phyloP scores from a whole-genome alignment of 2,888 invertebrate genomes.

The Calameuta filiformis region DNA sequence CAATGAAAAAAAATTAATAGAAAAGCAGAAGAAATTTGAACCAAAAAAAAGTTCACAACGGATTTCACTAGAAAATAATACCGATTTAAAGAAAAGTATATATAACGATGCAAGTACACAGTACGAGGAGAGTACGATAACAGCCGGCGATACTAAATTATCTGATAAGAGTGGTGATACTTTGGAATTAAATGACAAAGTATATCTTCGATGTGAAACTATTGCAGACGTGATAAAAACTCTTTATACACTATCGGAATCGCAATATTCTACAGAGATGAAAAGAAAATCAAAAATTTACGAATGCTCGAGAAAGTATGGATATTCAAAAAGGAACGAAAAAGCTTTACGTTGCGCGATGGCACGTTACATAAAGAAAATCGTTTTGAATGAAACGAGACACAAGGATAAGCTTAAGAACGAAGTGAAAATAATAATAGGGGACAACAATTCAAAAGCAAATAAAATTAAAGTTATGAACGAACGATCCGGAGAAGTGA shows the following conservation, averaged over 20 bases:
- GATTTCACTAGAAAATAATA: not conserved
- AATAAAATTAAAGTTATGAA: not conserved
- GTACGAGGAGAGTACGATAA: not conserved
- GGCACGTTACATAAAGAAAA: not conserved
- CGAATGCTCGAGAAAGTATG: not conserved
- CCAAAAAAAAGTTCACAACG: not conserved
- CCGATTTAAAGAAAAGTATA: not conserved
- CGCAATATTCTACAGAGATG: not conserved
- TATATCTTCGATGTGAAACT: not conserved
- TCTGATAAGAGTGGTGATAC: not conserved
- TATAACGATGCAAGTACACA: not conserved
- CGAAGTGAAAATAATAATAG: not conserved
- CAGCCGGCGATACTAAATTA: not conserved
- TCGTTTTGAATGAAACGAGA: not conserved
- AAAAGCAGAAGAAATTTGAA: not conserved
- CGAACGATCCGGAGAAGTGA: not conserved
- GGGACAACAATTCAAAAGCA: not conserved
- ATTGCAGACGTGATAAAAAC: not conserved
- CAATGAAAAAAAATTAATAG: not conserved
- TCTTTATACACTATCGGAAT: not conserved
- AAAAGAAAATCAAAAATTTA: not conserved
- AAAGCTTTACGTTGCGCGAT: not conserved
- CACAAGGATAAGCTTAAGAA: not conserved
- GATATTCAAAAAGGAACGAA: not conserved
- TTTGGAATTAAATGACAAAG: not conserved